Percentiles rank a stretch among this genome's conserved stretches.
phyloP scores from a whole-genome alignment of 2,888 invertebrate species.

The Subacronicta megacephala region DNA sequence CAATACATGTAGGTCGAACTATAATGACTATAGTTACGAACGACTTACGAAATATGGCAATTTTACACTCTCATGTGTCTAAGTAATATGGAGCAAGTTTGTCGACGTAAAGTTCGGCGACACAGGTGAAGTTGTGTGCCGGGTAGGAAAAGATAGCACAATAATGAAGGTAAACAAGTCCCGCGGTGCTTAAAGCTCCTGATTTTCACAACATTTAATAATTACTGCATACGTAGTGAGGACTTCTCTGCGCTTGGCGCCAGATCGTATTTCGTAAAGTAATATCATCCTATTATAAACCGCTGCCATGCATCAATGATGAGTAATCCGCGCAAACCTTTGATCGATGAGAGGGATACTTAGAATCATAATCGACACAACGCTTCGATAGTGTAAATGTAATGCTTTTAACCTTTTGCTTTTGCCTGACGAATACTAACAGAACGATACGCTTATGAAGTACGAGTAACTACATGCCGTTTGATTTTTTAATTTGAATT shows the following conservation, averaged over 20 bases:
- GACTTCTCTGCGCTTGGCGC: constrained; percentile 60
- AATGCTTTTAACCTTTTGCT: constrained; percentile 34
- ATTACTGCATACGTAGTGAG: constrained; percentile 21
- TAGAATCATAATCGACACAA: constrained; percentile 40
- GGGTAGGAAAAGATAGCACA: constrained; percentile 45
- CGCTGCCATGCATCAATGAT: constrained; percentile 65
- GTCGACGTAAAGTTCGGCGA: constrained; percentile 30
- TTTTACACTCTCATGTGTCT: constrained; percentile 13
- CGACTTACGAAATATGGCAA: constrained; percentile 4
- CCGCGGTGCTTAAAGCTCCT: constrained; percentile 13
- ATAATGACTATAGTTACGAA: constrained; percentile 16
- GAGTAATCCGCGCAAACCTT: constrained; percentile 62
- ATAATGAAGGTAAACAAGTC: constrained; percentile 49
- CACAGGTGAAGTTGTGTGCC: constrained; percentile 22
- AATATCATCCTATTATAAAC: constrained; percentile 58
- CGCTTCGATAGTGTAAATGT: constrained; percentile 33
- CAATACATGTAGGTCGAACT: constrained; percentile 17
- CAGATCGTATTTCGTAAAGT: constrained; percentile 67
- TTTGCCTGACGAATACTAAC: constrained; percentile 20
- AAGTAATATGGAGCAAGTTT: constrained; percentile 33
- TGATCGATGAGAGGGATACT: constrained; percentile 46
- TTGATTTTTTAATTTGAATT: no score
- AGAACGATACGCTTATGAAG: no score
- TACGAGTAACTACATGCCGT: no score
- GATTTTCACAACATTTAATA: constrained; percentile 43